A percentile compares a stretch with the other conserved stretches of the same genome.
phyloP scores from a whole-genome alignment of 2,888 invertebrate genomes.

The Ichneumoninae sp. region DNA sequence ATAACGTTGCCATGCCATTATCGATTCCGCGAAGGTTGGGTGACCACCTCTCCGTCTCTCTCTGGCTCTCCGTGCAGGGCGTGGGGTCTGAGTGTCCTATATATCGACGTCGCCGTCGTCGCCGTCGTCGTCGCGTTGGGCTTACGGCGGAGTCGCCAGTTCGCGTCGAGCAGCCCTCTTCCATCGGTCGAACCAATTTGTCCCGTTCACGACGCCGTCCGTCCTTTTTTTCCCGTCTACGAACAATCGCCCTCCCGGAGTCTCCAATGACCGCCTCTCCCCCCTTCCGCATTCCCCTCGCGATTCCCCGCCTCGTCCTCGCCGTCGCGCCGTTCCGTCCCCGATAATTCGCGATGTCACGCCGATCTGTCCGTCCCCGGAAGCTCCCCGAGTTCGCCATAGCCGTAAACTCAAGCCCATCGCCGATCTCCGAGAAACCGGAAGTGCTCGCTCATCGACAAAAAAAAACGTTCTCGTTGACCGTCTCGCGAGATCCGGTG shows the following conservation, averaged over 20 bases:
- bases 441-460: not conserved
- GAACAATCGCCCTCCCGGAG: not conserved
- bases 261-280: not conserved
- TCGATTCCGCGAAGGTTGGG: constrained; percentile 71
- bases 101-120: constrained; percentile 28
- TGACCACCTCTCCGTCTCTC: constrained; percentile 4
- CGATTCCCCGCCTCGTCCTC: not conserved
- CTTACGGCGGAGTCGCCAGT: constrained; percentile 24
- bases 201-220: not conserved
- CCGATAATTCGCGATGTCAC: not conserved
- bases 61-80: constrained; percentile 18
- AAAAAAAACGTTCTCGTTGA: not conserved
- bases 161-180: constrained; percentile 23
- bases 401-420: not conserved
- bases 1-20: constrained; percentile 78
- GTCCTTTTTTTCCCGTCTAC: not conserved
- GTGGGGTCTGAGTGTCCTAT: constrained; percentile 1
- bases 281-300: not conserved
- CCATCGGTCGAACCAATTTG: not conserved
- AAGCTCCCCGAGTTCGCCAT: constrained; percentile 6
- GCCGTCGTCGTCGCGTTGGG: constrained; percentile 21
- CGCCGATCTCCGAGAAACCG: not conserved
- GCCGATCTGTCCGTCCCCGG: constrained; percentile 31
- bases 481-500: not conserved
- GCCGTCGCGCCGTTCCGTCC: constrained; percentile 59